A percentile compares a stretch with the other conserved stretches of the same genome.
Evolutionary conservation across 35 echinoderm and acorn worm genomes (phyloP).

Genomic region (Strongylocentrotus purpuratus): DNA sequence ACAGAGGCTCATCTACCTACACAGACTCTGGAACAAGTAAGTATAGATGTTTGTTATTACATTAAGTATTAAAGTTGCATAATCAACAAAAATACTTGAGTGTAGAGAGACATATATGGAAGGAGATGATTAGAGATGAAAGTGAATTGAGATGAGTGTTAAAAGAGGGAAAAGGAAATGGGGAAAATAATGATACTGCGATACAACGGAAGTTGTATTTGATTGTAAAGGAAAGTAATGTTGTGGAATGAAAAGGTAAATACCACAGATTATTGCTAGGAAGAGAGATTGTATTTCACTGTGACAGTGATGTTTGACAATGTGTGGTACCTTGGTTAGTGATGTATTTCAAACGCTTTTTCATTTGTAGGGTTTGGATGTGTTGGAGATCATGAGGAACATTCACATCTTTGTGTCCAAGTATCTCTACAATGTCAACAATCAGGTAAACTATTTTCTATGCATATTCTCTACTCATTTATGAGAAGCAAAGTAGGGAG

Average conservation of each 20-base stretch:
- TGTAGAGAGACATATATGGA: background rate
- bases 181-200: too few species aligned
- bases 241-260: too few species aligned
- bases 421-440: slow-evolving; percentile 99
- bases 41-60: too few species aligned
- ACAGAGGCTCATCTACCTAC: slow-evolving; percentile 93
- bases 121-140: too few species aligned
- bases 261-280: too few species aligned
- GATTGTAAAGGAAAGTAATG: too few species aligned
- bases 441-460: slow-evolving; percentile 70
- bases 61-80: background rate
- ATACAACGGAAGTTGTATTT: too few species aligned
- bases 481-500: background rate
- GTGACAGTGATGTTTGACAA: too few species aligned
- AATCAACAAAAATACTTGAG: background rate
- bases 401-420: slow-evolving; percentile 99
- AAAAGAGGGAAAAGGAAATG: too few species aligned
- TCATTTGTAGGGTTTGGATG: slow-evolving; percentile 89
- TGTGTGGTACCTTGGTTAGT: too few species aligned
- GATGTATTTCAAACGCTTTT: background rate
- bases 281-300: too few species aligned
- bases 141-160: too few species aligned
- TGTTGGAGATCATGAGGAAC: slow-evolving; percentile 98
- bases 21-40: slow-evolving; percentile 95
- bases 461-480: background rate